Evolutionary conservation across 2,113 vertebrate genomes (phyloP), one percentile per base, ranked within the genome.

Genomic region (Nothocercus julius): DNA sequence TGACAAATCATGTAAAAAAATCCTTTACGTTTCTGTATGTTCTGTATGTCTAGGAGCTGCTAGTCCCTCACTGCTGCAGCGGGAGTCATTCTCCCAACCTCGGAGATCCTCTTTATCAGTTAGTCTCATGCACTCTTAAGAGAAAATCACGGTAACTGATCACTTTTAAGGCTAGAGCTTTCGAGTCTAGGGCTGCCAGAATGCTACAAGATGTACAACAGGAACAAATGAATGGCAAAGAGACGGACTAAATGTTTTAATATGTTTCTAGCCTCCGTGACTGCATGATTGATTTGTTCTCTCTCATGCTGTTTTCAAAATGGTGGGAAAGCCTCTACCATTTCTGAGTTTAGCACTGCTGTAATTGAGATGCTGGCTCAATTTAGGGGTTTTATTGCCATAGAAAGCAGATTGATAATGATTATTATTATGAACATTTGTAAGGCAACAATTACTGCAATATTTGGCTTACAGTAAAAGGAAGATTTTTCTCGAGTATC

Each of bases 61-160:
- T 89, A 93, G 67, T 47, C 90, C 66, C 83, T 90, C 83, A 69
- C 85, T 66, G 77, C 74, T 75, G 86, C 66, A 76, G 58, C 44
- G 91, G 83, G 70, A 90, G 92, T 96, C 85, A 96, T 95, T 96
- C 90, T 49, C 85, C 82, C 94, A 97, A 96, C 90, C 96, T 96
- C 83, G 87, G 92, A 97, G 96, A 96, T 94, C 94, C 93, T 93
- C 93, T 94, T 96, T 95, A 96, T 95, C 92, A 88, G 74, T 61
- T 58, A 94, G 94, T 95, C 88, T 96, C 90, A 90, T 84, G 91
- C 58, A 56, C 80, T 92, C 85, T 94, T 94, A 96, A 95, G 90
- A 96, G 90, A 96, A 96, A 97, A 92, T 94, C 93, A 92, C 78
- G 88, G 93, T 92, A 97, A 94, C 96, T 89, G 90, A 93, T 95